These are phyloP conservation scores for Puma concolor DNA, from an alignment of 2,113 vertebrate genomes.

Conservation along the genomic window DNA sequence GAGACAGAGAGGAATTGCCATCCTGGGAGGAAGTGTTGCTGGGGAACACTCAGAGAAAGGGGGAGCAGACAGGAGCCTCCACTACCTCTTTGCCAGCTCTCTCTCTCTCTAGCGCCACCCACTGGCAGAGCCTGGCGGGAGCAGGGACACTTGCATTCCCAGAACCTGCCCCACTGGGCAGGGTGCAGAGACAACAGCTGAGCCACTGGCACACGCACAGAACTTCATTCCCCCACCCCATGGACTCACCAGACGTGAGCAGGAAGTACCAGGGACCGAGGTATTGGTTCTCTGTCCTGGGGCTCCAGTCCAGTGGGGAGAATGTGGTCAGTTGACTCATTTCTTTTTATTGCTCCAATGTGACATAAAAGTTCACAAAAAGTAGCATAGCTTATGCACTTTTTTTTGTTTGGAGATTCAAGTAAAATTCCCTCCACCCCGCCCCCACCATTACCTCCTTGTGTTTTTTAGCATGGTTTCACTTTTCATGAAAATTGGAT, in stretches of 20 bases:
- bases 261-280: not conserved
- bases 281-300: too few relatives aligned
- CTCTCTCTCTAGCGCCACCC: fast-evolving
- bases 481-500: not conserved
- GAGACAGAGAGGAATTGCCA: not conserved
- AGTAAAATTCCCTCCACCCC: not conserved
- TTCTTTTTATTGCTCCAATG: conserved; percentile 60
- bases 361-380: conserved; percentile 70
- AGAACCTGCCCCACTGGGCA: not conserved
- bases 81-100: not conserved
- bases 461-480: not conserved
- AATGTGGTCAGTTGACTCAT: conserved; percentile 32
- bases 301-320: not conserved
- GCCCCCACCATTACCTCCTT: not conserved
- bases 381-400: not conserved
- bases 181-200: not conserved
- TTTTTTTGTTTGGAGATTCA: not conserved
- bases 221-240: too few relatives aligned
- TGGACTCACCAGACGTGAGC: not conserved
- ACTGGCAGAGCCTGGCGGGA: not conserved
- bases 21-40: fast-evolving
- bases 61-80: not conserved
- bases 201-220: not conserved
- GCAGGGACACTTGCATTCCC: too few relatives aligned
- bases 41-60: not conserved